phyloP scores from a whole-genome alignment of 2,888 invertebrate genomes.

The Euplexia lucipara region DNA sequence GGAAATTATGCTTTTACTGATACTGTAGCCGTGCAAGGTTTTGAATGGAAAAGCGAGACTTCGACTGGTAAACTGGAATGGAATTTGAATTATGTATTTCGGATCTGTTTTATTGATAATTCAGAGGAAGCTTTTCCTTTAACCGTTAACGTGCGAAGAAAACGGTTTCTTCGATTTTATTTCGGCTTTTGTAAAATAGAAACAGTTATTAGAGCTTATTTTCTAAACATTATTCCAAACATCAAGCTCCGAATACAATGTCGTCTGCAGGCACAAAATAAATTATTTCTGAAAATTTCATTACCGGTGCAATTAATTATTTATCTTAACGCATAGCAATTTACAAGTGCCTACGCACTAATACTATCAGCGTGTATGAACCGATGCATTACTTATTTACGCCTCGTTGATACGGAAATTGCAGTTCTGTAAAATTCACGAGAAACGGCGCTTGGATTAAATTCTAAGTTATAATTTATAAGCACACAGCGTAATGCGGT shows the following conservation, averaged over 20 bases:
- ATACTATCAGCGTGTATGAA: conserved; percentile 68
- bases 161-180: conserved; percentile 38
- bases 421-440: conserved; percentile 89
- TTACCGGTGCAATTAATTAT: conserved; percentile 40
- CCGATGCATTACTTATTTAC: conserved; percentile 84
- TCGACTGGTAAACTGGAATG: conserved; percentile 76
- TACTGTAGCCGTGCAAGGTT: conserved; percentile 78
- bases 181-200: neutral
- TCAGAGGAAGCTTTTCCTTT: conserved; percentile 53
- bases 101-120: conserved; percentile 70
- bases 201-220: neutral
- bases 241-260: neutral
- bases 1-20: conserved; percentile 89
- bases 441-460: conserved; percentile 74
- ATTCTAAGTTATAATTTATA: conserved; percentile 59
- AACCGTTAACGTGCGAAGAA: conserved; percentile 49
- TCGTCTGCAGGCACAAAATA: neutral
- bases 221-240: neutral
- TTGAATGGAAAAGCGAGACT: conserved; percentile 81
- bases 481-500: conserved; percentile 52
- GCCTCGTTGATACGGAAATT: conserved; percentile 88
- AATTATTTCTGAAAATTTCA: conserved; percentile 11
- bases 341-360: conserved; percentile 52
- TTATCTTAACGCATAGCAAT: conserved; percentile 54
- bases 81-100: conserved; percentile 75